phyloP scores from a whole-genome alignment of 2,113 vertebrate species.

The Dolichallabes microphthalmus region DNA sequence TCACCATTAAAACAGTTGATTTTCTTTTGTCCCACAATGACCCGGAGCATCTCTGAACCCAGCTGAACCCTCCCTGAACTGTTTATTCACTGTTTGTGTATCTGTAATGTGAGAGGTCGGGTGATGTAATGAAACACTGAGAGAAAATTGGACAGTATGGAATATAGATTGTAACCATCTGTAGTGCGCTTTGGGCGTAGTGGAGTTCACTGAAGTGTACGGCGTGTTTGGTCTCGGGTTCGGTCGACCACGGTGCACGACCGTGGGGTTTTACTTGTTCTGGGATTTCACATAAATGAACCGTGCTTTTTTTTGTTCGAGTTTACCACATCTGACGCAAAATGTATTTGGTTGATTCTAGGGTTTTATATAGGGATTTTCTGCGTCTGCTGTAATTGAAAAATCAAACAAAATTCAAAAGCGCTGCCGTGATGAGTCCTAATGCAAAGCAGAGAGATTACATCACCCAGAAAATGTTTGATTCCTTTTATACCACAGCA shows the following conservation, averaged over 20 bases:
- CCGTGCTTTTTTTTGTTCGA: not conserved
- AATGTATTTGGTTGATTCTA: not conserved
- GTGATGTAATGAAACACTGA: constrained; percentile 9
- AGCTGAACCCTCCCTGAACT: not conserved
- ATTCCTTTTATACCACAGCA: not conserved
- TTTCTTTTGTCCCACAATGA: not conserved
- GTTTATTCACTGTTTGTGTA: constrained; percentile 4
- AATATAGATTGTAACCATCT: constrained; percentile 8
- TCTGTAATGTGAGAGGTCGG: not conserved
- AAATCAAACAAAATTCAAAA: not conserved
- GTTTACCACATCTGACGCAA: not conserved
- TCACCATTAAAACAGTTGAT: not conserved
- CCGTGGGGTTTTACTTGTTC: not conserved
- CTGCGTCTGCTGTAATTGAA: not conserved
- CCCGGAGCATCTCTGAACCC: not conserved
- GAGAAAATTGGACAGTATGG: constrained; percentile 1
- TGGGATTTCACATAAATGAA: constrained; percentile 6
- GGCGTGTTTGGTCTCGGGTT: not conserved
- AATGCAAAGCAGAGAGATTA: not conserved
- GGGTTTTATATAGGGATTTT: constrained; percentile 7
- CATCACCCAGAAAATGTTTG: no score
- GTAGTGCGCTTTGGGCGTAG: not conserved
- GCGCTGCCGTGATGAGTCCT: not conserved
- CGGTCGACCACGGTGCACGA: constrained; percentile 9
- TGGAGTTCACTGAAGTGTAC: not conserved